phyloP scores from a whole-genome alignment of 2,797 vertebrate genomes.

The Acanthurus leucopareius region DNA sequence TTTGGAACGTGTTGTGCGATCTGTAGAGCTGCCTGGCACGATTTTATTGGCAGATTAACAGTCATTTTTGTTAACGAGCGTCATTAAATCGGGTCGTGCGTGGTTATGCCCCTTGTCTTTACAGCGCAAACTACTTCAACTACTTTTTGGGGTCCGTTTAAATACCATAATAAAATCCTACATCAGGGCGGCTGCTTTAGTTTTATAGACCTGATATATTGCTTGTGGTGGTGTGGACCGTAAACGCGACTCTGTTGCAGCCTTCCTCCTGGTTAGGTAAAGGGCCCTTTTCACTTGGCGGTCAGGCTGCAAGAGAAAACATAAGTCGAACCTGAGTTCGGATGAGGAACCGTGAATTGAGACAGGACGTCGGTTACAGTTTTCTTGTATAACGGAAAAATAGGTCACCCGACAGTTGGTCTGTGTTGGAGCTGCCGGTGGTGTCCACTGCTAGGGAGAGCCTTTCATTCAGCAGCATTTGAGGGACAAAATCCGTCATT shows the following conservation, averaged over 20 bases:
- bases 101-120: slow-evolving; percentile 84
- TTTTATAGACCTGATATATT: slow-evolving; percentile 92
- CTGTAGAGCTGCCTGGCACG: slow-evolving; percentile 54
- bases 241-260: slow-evolving; percentile 73
- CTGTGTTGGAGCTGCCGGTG: not conserved
- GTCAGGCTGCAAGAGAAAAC: slow-evolving; percentile 53
- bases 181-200: slow-evolving; percentile 86
- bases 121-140: slow-evolving; percentile 84
- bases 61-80: slow-evolving; percentile 88
- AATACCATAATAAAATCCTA: slow-evolving; percentile 90
- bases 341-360: not conserved
- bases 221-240: slow-evolving; percentile 83
- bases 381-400: not conserved
- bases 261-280: slow-evolving; percentile 53
- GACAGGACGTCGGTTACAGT: not conserved
- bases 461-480: not conserved
- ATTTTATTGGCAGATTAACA: slow-evolving; percentile 86
- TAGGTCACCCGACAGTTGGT: not conserved
- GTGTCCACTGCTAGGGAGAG: not conserved
- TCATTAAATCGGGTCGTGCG: slow-evolving; percentile 83
- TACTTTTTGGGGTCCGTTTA: slow-evolving; percentile 81
- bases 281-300: slow-evolving; percentile 61
- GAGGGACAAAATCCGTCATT: slow-evolving; percentile 11
- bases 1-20: slow-evolving; percentile 10
- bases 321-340: slow-evolving; percentile 29